A percentile compares a stretch with the other conserved stretches of the same genome.
Evolutionary conservation across 37 sponge, comb jelly and placozoan species (phyloP).

Genomic region (Hexactinellida sp.): DNA sequence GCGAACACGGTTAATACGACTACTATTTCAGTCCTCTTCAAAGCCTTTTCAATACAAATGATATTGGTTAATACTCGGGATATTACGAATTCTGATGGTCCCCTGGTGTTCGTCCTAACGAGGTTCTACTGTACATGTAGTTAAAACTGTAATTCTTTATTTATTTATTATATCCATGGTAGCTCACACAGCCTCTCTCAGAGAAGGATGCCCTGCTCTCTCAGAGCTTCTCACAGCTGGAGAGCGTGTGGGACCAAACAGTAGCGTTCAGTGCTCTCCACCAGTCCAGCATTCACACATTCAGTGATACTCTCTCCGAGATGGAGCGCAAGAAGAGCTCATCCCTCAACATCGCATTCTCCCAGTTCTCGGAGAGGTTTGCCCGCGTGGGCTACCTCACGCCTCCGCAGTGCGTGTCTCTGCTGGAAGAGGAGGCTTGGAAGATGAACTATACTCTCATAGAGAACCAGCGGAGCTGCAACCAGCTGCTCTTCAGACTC

Average conservation of each 20-base stretch:
- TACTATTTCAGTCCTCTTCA: no score
- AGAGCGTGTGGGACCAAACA: not conserved
- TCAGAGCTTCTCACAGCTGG: not conserved
- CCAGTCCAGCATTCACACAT: not conserved
- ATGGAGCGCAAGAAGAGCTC: slow-evolving; percentile 8
- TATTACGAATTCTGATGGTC: no score
- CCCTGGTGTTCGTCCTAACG: no score
- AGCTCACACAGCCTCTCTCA: not conserved
- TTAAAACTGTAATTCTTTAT: no score
- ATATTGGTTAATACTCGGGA: no score
- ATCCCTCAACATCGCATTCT: not conserved
- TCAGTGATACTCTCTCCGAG: slow-evolving; percentile 3
- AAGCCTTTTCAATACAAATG: no score
- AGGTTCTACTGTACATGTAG: no score
- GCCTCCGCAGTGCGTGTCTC: not conserved
- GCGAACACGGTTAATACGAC: no score
- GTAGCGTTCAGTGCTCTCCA: not conserved
- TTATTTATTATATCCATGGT: not conserved
- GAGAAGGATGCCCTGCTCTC: not conserved
- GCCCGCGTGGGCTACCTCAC: not conserved
- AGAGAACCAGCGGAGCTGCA: not conserved
- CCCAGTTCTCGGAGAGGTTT: not conserved
- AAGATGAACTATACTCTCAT: not conserved
- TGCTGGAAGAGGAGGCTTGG: not conserved
- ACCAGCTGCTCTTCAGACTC: not conserved